These are phyloP conservation scores for Acutogordius australiensis DNA, from an alignment of 2,888 invertebrate species.

Conservation along the genomic window DNA sequence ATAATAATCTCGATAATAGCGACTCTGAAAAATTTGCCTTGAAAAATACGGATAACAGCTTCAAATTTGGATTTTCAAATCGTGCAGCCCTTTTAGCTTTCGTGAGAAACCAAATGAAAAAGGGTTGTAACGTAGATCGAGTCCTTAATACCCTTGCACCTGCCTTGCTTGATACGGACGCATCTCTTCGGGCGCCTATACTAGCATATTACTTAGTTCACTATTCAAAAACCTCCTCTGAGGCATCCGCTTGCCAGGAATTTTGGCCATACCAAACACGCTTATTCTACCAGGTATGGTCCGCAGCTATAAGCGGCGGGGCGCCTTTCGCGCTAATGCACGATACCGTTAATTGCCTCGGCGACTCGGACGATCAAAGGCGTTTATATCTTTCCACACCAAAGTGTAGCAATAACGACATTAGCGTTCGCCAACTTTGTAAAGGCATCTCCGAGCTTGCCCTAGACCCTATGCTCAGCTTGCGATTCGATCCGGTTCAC, in stretches of 20 bases:
- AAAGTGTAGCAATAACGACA: not conserved
- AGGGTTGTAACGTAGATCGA: not conserved
- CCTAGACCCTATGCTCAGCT: not conserved
- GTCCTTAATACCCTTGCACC: not conserved
- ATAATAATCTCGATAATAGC: too few relatives aligned
- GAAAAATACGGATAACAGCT: not conserved
- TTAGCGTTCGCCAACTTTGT: not conserved
- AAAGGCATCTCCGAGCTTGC: not conserved
- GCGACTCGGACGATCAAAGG: too few relatives aligned
- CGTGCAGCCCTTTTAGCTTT: not conserved
- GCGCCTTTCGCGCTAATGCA: not conserved
- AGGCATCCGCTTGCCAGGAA: not conserved
- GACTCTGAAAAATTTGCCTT: not conserved
- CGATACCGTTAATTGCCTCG: not conserved
- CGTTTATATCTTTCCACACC: too few relatives aligned
- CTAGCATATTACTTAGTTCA: not conserved
- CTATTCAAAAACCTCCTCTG: too few relatives aligned
- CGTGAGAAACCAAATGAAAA: not conserved
- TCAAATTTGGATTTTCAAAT: not conserved
- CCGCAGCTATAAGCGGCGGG: not conserved
- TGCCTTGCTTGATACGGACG: not conserved
- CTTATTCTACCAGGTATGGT: not conserved
- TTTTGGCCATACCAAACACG: not conserved
- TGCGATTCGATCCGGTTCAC: not conserved
- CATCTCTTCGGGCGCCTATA: not conserved